Evolutionary conservation across 2,113 vertebrate species (phyloP).

Genomic region (Grus americana): DNA sequence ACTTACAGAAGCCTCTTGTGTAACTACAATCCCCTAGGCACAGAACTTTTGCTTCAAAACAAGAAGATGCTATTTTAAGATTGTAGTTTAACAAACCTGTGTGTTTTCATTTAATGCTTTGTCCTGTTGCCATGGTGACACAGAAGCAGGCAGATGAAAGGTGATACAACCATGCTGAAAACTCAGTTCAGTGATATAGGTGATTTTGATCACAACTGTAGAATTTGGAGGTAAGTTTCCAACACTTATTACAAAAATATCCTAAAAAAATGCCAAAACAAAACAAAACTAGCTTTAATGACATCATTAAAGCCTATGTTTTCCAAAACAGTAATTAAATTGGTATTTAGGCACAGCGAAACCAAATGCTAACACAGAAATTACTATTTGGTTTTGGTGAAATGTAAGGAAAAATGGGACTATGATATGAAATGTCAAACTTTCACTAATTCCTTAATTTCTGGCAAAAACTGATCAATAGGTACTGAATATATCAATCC

Average conservation of each 20-base stretch:
- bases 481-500: background rate
- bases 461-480: background rate
- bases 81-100: slow-evolving; percentile 74
- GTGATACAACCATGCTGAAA: slow-evolving; percentile 54
- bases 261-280: slow-evolving; percentile 59
- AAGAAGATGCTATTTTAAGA: background rate
- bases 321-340: background rate
- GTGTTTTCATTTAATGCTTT: slow-evolving; percentile 83
- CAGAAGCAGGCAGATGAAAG: slow-evolving; percentile 82
- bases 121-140: slow-evolving; percentile 86
- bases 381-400: background rate
- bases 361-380: background rate
- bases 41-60: background rate
- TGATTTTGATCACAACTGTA: slow-evolving; percentile 87
- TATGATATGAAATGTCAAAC: background rate
- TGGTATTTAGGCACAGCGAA: background rate
- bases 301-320: background rate
- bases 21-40: background rate
- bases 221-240: slow-evolving; percentile 84
- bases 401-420: background rate
- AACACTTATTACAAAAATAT: slow-evolving; percentile 88
- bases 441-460: background rate
- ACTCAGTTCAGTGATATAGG: slow-evolving; percentile 83
- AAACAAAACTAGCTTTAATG: background rate
- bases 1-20: background rate